These are phyloP conservation scores for Rhamnusium bicolor DNA, from an alignment of 2,888 invertebrate genomes.

Conservation along the genomic window DNA sequence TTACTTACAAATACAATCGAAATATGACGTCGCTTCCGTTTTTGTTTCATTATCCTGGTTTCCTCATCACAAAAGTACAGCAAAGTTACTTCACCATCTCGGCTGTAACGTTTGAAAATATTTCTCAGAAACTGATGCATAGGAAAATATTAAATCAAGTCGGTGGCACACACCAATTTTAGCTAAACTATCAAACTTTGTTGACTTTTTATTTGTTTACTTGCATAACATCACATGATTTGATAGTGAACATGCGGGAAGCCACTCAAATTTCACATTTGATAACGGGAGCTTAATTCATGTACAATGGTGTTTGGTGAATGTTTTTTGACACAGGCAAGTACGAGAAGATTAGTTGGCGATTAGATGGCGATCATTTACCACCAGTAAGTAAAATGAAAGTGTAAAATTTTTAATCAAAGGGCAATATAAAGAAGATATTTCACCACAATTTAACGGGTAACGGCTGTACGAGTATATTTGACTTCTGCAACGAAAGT, in stretches of 20 bases:
- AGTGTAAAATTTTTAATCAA: too few relatives aligned
- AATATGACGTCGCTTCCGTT: conserved; percentile 36
- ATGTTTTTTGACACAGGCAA: too few relatives aligned
- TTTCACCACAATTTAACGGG: too few relatives aligned
- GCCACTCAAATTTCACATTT: conserved; percentile 4
- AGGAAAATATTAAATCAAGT: background rate
- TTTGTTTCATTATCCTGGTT: conserved; percentile 21
- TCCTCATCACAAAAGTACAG: conserved; percentile 18
- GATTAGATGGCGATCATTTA: too few relatives aligned
- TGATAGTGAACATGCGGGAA: conserved; percentile 19
- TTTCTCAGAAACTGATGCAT: conserved; percentile 23
- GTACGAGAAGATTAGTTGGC: too few relatives aligned
- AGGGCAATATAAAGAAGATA: too few relatives aligned
- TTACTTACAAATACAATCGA: conserved; percentile 47
- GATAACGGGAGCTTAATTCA: background rate
- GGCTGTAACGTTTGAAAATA: background rate
- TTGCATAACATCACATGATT: conserved; percentile 23
- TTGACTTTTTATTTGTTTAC: conserved; percentile 18
- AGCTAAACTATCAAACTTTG: conserved; percentile 7
- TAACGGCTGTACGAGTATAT: too few relatives aligned
- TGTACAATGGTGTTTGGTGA: background rate
- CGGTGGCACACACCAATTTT: background rate
- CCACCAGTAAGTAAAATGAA: too few relatives aligned
- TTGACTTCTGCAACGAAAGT: too few relatives aligned
- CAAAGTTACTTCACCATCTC: conserved; percentile 19